Conservation (phyloP, 2,113 vertebrate genomes). For the Cochlearius cochlearius region DNA sequence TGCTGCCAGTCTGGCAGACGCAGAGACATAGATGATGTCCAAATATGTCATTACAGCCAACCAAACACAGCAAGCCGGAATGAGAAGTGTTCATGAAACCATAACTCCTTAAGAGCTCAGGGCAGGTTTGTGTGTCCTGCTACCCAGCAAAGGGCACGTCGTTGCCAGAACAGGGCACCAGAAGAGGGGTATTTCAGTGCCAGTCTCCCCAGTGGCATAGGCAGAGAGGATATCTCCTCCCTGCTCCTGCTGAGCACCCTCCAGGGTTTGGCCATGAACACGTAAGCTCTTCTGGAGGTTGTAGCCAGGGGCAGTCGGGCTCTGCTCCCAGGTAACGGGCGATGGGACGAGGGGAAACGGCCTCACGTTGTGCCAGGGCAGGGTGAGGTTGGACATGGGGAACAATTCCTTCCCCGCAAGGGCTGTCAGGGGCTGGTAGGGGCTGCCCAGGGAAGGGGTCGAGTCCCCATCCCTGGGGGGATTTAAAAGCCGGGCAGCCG, state of each 20-base stretch:
- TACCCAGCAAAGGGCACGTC: fast-evolving
- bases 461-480: no score
- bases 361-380: no score
- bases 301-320: no score
- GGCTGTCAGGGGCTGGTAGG: no score
- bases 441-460: no score
- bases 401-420: no score
- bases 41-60: not conserved
- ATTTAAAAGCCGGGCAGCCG: no score
- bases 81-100: not conserved
- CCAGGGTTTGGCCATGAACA: not conserved
- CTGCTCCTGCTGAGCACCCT: not conserved
- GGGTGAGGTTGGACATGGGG: no score
- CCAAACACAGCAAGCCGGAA: not conserved
- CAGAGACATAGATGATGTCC: not conserved
- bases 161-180: not conserved
- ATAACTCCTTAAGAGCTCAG: not conserved
- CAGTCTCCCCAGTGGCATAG: not conserved
- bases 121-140: not conserved
- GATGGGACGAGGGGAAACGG: no score
- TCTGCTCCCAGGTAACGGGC: no score
- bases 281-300: not conserved
- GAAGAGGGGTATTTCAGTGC: not conserved
- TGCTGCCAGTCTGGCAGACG: not conserved
- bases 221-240: not conserved